phyloP scores from a whole-genome alignment of 2,797 vertebrate genomes.

The Pygocentrus nattereri region DNA sequence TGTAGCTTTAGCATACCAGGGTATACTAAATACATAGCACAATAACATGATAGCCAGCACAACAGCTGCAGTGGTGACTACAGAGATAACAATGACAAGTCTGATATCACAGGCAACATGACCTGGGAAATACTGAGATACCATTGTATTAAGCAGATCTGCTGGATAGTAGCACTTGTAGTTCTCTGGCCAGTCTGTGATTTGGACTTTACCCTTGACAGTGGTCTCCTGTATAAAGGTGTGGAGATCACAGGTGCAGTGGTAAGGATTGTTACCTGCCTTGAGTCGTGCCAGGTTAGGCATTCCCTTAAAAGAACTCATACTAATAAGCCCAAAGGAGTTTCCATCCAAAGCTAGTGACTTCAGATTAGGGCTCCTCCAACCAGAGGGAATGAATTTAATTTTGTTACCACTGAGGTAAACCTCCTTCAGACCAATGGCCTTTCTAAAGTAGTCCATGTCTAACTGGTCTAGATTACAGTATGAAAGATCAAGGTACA shows the following conservation, averaged over 20 bases:
- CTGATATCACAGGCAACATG: constrained; percentile 78
- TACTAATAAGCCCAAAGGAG: constrained; percentile 85
- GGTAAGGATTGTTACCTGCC: constrained; percentile 88
- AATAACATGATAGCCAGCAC: constrained; percentile 72
- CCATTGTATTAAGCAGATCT: constrained; percentile 74
- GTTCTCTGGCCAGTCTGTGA: constrained; percentile 83
- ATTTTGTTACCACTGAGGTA: constrained; percentile 86
- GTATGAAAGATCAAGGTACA: constrained; percentile 82
- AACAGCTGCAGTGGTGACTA: constrained; percentile 71
- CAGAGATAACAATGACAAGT: constrained; percentile 79
- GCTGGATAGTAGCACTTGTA: constrained; percentile 87
- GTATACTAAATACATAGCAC: constrained; percentile 82
- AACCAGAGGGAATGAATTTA: constrained; percentile 86
- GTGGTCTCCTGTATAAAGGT: constrained; percentile 78
- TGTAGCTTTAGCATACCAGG: constrained; percentile 85
- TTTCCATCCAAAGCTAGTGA: constrained; percentile 83
- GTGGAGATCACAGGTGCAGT: constrained; percentile 87
- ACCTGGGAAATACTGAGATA: constrained; percentile 77
- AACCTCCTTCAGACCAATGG: constrained; percentile 72
- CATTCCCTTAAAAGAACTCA: constrained; percentile 81
- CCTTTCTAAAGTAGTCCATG: constrained; percentile 77
- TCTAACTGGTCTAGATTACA: constrained; percentile 82
- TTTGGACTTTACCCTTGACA: constrained; percentile 65
- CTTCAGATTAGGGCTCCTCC: constrained; percentile 75
- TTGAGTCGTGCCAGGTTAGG: constrained; percentile 69